Conservation (phyloP, 1,140 invertebrate genomes). For the Cecropterus lyciades region DNA sequence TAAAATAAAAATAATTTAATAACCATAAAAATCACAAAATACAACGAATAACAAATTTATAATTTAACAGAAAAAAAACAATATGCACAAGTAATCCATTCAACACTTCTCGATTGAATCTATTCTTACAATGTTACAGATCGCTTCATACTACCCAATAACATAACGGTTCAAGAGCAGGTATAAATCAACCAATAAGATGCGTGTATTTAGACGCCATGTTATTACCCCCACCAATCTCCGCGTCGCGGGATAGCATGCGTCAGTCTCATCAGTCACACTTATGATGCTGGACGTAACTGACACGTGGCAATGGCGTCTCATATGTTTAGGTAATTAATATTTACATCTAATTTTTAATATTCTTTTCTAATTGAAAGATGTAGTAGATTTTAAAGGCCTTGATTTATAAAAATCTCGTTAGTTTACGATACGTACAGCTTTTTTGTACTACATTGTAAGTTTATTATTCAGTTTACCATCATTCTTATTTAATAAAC, state of each 20-base stretch:
- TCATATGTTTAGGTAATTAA: background rate
- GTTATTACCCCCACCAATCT: constrained; percentile 61
- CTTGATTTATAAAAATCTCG: no score
- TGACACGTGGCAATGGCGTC: background rate
- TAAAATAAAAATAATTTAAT: no score
- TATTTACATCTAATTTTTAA: background rate
- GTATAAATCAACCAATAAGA: constrained; percentile 51
- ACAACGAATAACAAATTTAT: no score
- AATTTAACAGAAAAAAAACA: no score
- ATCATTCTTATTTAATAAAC: no score
- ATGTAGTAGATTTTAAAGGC: no score
- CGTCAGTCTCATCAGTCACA: constrained; percentile 55
- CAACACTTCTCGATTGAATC: background rate
- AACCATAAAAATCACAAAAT: no score
- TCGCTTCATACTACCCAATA: constrained; percentile 18
- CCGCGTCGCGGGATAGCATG: constrained; percentile 7
- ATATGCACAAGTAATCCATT: no score
- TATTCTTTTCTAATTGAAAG: no score
- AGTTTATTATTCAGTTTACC: no score
- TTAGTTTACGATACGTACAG: no score
- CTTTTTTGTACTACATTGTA: no score
- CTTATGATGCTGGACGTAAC: constrained; percentile 32
- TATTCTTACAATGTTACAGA: constrained; percentile 4
- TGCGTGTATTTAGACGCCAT: constrained; percentile 55
- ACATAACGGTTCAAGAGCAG: constrained; percentile 26